Conservation (phyloP, 2,888 invertebrate species). For the Polymixis flavicincta region DNA sequence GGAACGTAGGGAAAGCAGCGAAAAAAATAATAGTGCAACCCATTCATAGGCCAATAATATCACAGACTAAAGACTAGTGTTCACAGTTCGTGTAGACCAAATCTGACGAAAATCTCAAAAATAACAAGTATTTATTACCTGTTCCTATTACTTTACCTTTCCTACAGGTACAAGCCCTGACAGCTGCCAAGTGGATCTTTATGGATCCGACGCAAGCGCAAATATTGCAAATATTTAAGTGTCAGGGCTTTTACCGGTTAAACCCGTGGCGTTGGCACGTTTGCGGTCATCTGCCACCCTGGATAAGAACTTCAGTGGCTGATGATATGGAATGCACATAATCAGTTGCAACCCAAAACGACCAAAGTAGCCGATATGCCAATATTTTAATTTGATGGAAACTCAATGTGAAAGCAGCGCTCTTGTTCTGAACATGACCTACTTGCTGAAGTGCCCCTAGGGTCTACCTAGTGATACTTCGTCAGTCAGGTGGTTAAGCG, state of each 20-base stretch:
- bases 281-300: background rate
- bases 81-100: background rate
- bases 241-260: too few species aligned
- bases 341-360: background rate
- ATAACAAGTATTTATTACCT: background rate
- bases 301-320: background rate
- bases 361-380: too few species aligned
- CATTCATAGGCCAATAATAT: background rate
- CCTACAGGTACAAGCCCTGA: too few species aligned
- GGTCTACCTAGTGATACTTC: too few species aligned
- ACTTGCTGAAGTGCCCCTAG: background rate
- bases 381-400: too few species aligned
- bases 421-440: background rate
- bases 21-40: conserved; percentile 41
- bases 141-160: background rate
- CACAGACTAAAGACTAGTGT: background rate
- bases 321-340: background rate
- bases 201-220: too few species aligned
- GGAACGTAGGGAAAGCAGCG: too few species aligned
- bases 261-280: too few species aligned
- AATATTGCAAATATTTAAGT: too few species aligned
- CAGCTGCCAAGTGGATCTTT: too few species aligned
- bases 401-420: too few species aligned
- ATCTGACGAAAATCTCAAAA: background rate
- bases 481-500: too few species aligned